Percentiles rank a stretch among this genome's conserved stretches.
These are phyloP conservation scores for Gymnopithys bicolor DNA, from an alignment of 2,797 vertebrate species.

Conservation along the genomic window DNA sequence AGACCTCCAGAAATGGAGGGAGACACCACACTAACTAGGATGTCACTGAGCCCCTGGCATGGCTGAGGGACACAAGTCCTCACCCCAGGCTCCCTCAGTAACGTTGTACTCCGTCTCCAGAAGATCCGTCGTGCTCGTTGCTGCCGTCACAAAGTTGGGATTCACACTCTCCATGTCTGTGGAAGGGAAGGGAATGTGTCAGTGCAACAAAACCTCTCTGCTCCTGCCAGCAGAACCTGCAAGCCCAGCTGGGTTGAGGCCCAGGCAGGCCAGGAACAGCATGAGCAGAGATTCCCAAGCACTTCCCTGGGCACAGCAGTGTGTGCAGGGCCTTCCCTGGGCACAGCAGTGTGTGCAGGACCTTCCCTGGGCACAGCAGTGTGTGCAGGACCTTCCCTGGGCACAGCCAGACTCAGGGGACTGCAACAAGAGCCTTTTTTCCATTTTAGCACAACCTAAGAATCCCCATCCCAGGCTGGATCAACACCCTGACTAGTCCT, in stretches of 20 bases:
- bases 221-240: background rate
- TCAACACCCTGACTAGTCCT: background rate
- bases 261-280: background rate
- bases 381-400: background rate
- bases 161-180: conserved; percentile 75
- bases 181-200: conserved; percentile 6
- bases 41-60: background rate
- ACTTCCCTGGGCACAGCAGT: background rate
- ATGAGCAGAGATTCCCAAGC: background rate
- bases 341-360: background rate
- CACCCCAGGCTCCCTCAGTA: conserved; percentile 69
- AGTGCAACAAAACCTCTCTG: background rate
- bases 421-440: background rate
- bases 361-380: background rate
- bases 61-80: background rate
- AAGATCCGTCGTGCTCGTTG: conserved; percentile 35
- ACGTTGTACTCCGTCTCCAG: conserved; percentile 27
- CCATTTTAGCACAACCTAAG: background rate
- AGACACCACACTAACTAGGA: accelerated
- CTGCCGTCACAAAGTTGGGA: conserved; percentile 55
- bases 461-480: background rate
- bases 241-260: background rate
- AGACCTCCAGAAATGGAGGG: background rate
- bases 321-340: background rate
- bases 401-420: background rate